These are phyloP conservation scores for Criorhina ranunculi DNA, from an alignment of 2,888 invertebrate genomes.

Conservation along the genomic window DNA sequence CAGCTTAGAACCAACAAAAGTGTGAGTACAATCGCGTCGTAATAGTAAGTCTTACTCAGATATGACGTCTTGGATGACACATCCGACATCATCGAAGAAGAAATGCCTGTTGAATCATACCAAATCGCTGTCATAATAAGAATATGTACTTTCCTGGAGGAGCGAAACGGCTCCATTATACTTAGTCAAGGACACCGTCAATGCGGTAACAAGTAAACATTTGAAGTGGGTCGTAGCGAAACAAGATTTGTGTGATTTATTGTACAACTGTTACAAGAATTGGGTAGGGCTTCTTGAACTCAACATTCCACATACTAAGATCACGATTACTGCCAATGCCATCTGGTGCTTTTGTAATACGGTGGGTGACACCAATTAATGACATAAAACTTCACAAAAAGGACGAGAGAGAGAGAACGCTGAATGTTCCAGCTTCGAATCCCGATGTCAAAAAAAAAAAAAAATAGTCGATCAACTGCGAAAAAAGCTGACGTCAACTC, in stretches of 20 bases:
- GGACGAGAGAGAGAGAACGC: no score
- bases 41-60: slow-evolving; percentile 21
- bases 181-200: slow-evolving; percentile 54
- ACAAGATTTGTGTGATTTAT: slow-evolving; percentile 47
- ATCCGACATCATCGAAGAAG: slow-evolving; percentile 17
- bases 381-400: no score
- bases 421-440: no score
- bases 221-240: slow-evolving; percentile 20
- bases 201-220: slow-evolving; percentile 24
- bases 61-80: slow-evolving; percentile 67
- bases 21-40: slow-evolving; percentile 46
- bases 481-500: no score
- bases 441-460: no score
- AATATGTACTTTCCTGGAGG: slow-evolving; percentile 29
- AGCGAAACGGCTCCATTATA: neutral
- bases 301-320: slow-evolving; percentile 62
- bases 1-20: slow-evolving; percentile 13
- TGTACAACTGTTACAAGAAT: slow-evolving; percentile 36
- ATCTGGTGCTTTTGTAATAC: slow-evolving; percentile 11
- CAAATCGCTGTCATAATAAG: slow-evolving; percentile 24
- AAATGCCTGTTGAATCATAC: slow-evolving; percentile 37
- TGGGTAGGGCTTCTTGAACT: slow-evolving; percentile 58
- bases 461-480: no score
- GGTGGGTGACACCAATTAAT: neutral
- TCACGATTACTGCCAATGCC: slow-evolving; percentile 68